phyloP scores from a whole-genome alignment of 2,797 vertebrate species.

The Danio aesculapii region DNA sequence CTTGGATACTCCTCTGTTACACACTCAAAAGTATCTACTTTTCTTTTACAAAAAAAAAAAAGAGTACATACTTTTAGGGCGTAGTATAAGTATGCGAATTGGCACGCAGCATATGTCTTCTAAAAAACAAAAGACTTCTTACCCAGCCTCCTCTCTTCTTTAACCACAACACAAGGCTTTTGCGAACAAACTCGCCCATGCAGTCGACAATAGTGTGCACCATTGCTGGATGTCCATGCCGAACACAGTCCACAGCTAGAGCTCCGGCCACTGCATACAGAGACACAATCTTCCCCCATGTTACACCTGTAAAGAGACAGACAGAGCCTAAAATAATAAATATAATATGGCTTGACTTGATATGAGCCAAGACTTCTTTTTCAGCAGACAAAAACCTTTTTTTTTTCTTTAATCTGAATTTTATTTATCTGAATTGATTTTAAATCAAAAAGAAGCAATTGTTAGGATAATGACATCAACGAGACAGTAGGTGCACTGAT shows the following conservation, averaged over 20 bases:
- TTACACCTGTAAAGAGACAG: constrained; percentile 82
- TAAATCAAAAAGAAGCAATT: background rate
- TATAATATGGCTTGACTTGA: no score
- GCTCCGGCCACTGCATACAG: constrained; percentile 93
- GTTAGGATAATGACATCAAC: background rate
- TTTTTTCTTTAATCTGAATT: background rate
- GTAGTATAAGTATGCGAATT: no score
- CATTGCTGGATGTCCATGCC: constrained; percentile 90
- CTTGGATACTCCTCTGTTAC: no score
- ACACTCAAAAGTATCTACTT: no score
- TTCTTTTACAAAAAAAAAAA: no score
- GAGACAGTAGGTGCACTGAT: background rate
- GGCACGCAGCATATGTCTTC: background rate
- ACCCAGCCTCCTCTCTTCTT: constrained; percentile 95
- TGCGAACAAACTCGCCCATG: constrained; percentile 95
- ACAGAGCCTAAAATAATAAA: background rate
- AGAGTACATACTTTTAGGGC: no score
- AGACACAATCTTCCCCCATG: constrained; percentile 97
- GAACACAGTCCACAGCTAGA: constrained; percentile 93
- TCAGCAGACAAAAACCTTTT: background rate
- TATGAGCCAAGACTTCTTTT: constrained; percentile 20
- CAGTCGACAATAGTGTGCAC: constrained; percentile 95
- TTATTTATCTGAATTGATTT: background rate
- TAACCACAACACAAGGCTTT: constrained; percentile 90
- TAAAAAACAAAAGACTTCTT: constrained; percentile 67